Percentiles rank a stretch among this genome's conserved stretches.
Conservation (phyloP, 2,888 invertebrate genomes). For the Lasioglossum villosulum region DNA sequence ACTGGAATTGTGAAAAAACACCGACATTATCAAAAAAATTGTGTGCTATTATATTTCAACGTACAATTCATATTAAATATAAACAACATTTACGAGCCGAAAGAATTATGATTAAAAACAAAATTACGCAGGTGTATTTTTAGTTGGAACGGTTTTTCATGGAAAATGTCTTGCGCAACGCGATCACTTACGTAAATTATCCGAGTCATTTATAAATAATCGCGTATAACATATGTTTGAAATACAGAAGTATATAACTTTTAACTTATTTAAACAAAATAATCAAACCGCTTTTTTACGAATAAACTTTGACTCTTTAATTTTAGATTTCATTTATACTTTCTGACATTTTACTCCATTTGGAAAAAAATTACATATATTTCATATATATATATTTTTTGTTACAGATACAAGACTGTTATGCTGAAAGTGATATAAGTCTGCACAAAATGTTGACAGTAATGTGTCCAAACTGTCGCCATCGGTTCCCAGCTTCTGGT, state of each 20-base stretch:
- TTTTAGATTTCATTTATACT: background rate
- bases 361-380: background rate
- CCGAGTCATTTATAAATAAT: constrained; percentile 47
- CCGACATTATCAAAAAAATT: background rate
- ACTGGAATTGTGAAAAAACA: background rate
- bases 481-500: constrained; percentile 86
- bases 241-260: constrained; percentile 4
- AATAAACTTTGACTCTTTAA: background rate
- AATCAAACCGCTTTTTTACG: background rate
- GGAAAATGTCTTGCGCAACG: constrained; percentile 56
- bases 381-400: constrained; percentile 3
- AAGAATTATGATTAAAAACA: constrained; percentile 19
- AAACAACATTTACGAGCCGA: background rate
- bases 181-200: constrained; percentile 56
- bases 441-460: constrained; percentile 85
- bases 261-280: background rate
- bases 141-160: constrained; percentile 53
- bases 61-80: background rate
- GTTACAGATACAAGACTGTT: constrained; percentile 55
- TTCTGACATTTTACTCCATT: background rate
- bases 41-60: background rate
- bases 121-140: constrained; percentile 39
- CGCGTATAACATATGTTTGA: constrained; percentile 17
- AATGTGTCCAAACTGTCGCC: constrained; percentile 90
- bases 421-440: constrained; percentile 50